phyloP scores from a whole-genome alignment of 2,888 invertebrate genomes.

The Mamestra brassicae region DNA sequence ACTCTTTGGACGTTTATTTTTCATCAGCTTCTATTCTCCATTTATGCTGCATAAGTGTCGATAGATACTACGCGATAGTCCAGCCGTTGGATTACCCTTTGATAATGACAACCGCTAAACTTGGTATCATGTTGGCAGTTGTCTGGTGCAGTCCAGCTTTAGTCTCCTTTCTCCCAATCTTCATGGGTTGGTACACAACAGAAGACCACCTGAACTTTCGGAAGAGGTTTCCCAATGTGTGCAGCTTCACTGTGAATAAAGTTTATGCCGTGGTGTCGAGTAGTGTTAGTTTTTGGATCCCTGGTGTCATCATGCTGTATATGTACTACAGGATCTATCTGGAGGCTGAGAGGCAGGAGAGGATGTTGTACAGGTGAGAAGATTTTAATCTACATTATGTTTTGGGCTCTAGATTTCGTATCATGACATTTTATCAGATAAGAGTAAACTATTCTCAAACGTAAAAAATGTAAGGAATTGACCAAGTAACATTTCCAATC shows the following conservation, averaged over 20 bases:
- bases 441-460: too few relatives aligned
- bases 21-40: conserved; percentile 98
- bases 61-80: conserved; percentile 97
- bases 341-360: conserved; percentile 96
- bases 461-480: too few relatives aligned
- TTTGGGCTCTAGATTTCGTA: too few relatives aligned
- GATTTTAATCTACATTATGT: too few relatives aligned
- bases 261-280: conserved; percentile 97
- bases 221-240: conserved; percentile 93
- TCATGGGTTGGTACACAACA: conserved; percentile 98
- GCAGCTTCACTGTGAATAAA: conserved; percentile 96
- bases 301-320: conserved; percentile 97
- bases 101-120: conserved; percentile 96
- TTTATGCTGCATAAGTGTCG: conserved; percentile 97
- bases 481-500: too few relatives aligned
- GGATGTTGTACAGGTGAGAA: conserved; percentile 95
- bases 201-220: conserved; percentile 94
- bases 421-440: too few relatives aligned
- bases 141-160: conserved; percentile 98
- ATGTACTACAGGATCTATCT: conserved; percentile 97
- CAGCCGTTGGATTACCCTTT: conserved; percentile 98
- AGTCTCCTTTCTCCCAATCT: conserved; percentile 98
- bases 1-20: conserved; percentile 98
- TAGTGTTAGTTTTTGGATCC: conserved; percentile 98
- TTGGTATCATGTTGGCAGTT: conserved; percentile 95